Base-by-base conservation (phyloP, 2,888 invertebrate genomes). In the Drosophila ezoana region DNA sequence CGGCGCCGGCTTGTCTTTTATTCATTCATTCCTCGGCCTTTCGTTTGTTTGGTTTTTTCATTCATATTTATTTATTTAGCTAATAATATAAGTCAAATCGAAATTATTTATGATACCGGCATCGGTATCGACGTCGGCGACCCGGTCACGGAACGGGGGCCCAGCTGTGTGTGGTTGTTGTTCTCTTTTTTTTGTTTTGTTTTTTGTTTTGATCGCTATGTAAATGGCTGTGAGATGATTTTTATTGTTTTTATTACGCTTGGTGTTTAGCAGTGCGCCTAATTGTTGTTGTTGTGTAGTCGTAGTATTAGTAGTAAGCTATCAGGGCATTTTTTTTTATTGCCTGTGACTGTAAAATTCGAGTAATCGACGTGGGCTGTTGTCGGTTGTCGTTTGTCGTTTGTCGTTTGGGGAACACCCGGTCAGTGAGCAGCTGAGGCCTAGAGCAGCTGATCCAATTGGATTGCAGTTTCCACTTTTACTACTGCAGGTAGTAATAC, bases 51-150 rank as follows among this genome's bases (percentile, higher is more conserved):
- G 70, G 9, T 38, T 54, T 59, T 59, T 74, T 64, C 78, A 80
- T 83, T 76, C 81, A 83, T 76, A 74, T 76, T 73, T 83, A 83
- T 83, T 83, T 86, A 81, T 83, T 83, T 83, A 76, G 86, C 83
- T 83, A 86, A 83, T 86, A 83, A 83, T 83, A 83, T 81, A 86
- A 86, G 86, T 86, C 83, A 74, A 83, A 83, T 83, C 76, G 81
- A 86, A 86, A 83, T 83, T 83, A 86, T 83, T 83, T 83, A 83
- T 83, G 79, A 83, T 76, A 86, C 83, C 86, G 77, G 77, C 76
- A 76, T 64, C 52, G 59, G 41, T 28, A 75, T 71, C 56, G 56
- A 44, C 62, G 33, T 43, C 43, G 67, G 33, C 76, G 76, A 67
- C 76, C 75, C 67, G 58, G 76, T 68, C 67, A 72, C 72, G 67